A percentile compares a stretch with the other conserved stretches of the same genome.
Evolutionary conservation across 2,888 invertebrate species (phyloP).

Genomic region (Papilio elwesi): DNA sequence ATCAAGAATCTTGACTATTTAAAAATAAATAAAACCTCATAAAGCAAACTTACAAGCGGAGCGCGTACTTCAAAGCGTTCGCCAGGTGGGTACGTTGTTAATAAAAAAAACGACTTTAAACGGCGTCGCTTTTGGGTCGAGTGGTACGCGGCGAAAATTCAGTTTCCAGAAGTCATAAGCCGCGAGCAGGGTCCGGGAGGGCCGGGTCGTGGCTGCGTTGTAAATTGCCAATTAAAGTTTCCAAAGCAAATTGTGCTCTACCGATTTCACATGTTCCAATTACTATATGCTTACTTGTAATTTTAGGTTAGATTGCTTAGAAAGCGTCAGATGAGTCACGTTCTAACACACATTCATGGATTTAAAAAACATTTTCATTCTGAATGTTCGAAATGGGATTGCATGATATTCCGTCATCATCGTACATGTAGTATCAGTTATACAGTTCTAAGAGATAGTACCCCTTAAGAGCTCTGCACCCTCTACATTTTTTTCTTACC

Average conservation of each 20-base stretch:
- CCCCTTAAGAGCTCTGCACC: no score
- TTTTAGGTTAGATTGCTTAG: no score
- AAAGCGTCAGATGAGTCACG: no score
- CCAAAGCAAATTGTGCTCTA: slow-evolving; percentile 22
- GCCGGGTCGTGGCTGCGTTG: background rate
- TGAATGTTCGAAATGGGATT: no score
- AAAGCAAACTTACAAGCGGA: slow-evolving; percentile 23
- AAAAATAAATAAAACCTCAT: slow-evolving; percentile 26
- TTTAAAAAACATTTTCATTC: no score
- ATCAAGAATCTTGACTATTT: slow-evolving; percentile 24
- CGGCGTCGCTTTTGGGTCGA: slow-evolving; percentile 34
- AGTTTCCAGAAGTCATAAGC: slow-evolving; percentile 26
- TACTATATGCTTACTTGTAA: no score
- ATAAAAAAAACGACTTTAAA: slow-evolving; percentile 30
- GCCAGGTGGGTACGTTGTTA: slow-evolving; percentile 25
- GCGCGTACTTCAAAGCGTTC: slow-evolving; percentile 28
- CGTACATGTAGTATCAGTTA: no score
- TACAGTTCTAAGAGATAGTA: no score
- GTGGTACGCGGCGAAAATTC: slow-evolving; percentile 25
- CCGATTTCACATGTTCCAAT: slow-evolving; percentile 4
- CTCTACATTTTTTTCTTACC: no score
- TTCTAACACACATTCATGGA: no score
- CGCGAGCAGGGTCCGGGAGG: background rate
- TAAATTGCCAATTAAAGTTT: slow-evolving; percentile 37
- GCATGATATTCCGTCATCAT: no score